These are phyloP conservation scores for Hydropotes inermis DNA, from an alignment of 2,113 vertebrate genomes.

Conservation along the genomic window DNA sequence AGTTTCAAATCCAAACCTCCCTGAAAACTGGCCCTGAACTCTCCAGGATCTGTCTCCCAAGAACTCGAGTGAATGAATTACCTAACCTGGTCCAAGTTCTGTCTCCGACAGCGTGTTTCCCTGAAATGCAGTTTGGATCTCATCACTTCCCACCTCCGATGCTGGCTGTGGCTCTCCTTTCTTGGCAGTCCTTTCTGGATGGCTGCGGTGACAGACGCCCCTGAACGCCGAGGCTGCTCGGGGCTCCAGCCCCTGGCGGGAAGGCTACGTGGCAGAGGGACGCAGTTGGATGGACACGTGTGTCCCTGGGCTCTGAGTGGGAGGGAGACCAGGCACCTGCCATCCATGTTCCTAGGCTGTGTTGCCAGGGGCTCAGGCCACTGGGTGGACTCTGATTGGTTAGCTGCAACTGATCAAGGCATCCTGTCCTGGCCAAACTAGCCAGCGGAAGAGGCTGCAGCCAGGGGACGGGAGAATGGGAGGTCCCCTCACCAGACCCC, in stretches of 20 bases:
- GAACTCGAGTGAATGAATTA: background rate
- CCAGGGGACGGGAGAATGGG: rapidly evolving
- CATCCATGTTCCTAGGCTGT: background rate
- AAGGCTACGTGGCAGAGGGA: background rate
- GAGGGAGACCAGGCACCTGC: background rate
- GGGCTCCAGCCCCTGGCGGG: rapidly evolving
- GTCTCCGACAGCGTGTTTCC: background rate
- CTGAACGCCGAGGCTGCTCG: background rate
- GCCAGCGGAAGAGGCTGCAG: background rate
- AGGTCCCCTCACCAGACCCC: background rate
- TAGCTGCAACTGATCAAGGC: background rate
- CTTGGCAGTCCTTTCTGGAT: background rate
- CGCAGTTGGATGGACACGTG: rapidly evolving
- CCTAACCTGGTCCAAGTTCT: background rate
- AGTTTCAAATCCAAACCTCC: background rate
- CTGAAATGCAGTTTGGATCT: background rate
- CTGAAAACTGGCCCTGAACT: background rate
- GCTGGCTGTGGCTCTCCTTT: background rate
- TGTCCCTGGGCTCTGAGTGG: background rate
- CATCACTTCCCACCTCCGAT: background rate
- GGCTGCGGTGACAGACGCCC: background rate
- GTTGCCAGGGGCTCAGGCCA: background rate
- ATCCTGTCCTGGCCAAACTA: background rate
- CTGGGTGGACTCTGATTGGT: background rate
- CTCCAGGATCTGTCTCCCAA: background rate